Evolutionary conservation across 2,113 vertebrate genomes (phyloP), one percentile per base, ranked within the genome.

Genomic region (Aldabrachelys gigantea): DNA sequence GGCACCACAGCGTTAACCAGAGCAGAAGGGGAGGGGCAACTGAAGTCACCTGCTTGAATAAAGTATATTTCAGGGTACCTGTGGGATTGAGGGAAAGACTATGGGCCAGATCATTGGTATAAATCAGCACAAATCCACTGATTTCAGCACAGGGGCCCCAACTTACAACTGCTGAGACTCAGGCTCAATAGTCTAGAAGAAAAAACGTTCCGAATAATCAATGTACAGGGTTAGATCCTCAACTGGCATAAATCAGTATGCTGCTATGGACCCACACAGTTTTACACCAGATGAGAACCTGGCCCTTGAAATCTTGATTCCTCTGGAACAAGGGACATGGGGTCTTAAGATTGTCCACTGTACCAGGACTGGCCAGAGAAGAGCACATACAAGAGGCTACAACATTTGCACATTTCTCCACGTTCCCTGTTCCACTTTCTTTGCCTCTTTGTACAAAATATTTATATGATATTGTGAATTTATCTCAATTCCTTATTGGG

Each of bases 381-480:
- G 49, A 1, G 0, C 22, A 12, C 6, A 4, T 41, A 38, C 21
- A 50, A 80, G 65, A 27, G 49, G 17, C 65, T 85, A 89, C 41
- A 87, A 62, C 17, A n/a, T 41, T 5, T 1, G 35, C 44, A 80
- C 53, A 50, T 50, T 57, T 78, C 49, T 44, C 79, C 9, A 0
- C 4, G 53, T 47, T 92, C 69, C 16, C 92, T 80, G 10, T 8
- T n/a, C 49, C 38, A 41, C 35, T 90, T 87, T 84, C 85, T 88
- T 83, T 91, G 44, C 79, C 82, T 84, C 56, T 82, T 80, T 47
- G 85, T 35, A 94, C 82, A 91, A 85, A 94, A 92, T 86, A 89
- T 24, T 76, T 2, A 41, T 76, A 44, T 6, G 38, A 76, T 47
- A 12, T 44, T 47, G 24, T 13, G 3, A 44, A 76, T 24, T 44